phyloP scores from a whole-genome alignment of 2,113 vertebrate species.

The Mirounga angustirostris region DNA sequence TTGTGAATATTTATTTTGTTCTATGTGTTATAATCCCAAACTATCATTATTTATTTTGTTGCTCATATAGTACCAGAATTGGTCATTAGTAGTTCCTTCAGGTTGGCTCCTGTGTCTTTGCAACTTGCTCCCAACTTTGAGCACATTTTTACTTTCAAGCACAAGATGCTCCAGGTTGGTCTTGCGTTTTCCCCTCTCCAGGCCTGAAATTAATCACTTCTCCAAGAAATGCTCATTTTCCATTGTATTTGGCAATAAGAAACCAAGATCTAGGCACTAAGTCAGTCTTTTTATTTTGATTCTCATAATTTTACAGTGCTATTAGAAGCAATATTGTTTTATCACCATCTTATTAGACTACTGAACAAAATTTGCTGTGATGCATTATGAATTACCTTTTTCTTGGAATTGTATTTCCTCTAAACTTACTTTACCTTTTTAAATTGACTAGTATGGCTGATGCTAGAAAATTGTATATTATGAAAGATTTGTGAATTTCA shows the following conservation, averaged over 20 bases:
- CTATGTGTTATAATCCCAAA: not conserved
- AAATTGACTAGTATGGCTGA: constrained; percentile 29
- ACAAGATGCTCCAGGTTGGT: not conserved
- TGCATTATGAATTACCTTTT: not conserved
- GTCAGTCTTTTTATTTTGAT: constrained; percentile 8
- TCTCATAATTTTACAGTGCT: constrained; percentile 35
- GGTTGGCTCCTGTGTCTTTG: not conserved
- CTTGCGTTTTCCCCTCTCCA: not conserved
- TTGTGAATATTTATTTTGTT: not conserved
- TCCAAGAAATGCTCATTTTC: not conserved
- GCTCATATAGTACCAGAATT: not conserved
- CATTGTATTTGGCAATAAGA: constrained; percentile 23
- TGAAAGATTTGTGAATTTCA: constrained; percentile 55
- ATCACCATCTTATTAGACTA: not conserved
- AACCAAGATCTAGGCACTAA: not conserved
- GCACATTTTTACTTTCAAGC: not conserved
- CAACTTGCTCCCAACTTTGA: not conserved
- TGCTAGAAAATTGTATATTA: constrained; percentile 30
- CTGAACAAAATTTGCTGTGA: not conserved
- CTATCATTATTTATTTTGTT: constrained; percentile 5
- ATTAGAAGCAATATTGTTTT: not conserved
- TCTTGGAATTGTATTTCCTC: constrained; percentile 38
- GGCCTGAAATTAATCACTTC: not conserved
- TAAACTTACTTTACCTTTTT: constrained; percentile 60
- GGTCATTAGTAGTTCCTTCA: not conserved